Conservation (phyloP, 2,113 vertebrate species). For the Halichoeres trimaculatus region DNA sequence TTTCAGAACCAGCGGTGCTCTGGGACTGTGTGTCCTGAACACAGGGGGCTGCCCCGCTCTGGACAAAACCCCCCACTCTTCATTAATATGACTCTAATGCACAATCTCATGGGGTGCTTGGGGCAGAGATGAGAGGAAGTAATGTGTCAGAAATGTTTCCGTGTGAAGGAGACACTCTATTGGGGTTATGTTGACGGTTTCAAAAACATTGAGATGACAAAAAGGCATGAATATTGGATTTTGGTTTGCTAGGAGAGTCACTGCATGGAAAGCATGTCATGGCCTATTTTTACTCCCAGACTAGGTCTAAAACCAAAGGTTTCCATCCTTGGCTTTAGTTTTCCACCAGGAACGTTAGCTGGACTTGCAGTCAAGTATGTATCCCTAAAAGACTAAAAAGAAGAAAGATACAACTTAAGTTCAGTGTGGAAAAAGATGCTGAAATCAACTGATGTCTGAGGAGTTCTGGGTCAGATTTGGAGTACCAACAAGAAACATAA, state of each 20-base stretch:
- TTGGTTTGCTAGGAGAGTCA: constrained; percentile 7
- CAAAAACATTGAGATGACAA: constrained; percentile 32
- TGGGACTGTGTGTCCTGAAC: constrained; percentile 36
- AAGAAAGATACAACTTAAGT: too few species aligned
- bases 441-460: too few species aligned
- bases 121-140: constrained; percentile 23
- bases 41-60: constrained; percentile 34
- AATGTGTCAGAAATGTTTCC: constrained; percentile 36
- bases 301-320: neutral
- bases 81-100: constrained; percentile 38
- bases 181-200: constrained; percentile 25
- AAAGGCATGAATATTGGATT: constrained; percentile 50
- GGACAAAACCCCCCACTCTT: constrained; percentile 45
- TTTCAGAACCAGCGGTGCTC: constrained; percentile 60
- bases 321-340: constrained; percentile 7
- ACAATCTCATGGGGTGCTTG: constrained; percentile 11
- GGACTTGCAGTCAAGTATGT: neutral
- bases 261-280: constrained; percentile 13
- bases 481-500: too few species aligned
- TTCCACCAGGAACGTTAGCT: neutral
- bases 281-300: constrained; percentile 30
- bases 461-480: too few species aligned
- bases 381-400: too few species aligned
- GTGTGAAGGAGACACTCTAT: constrained; percentile 5
- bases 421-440: too few species aligned